Percentiles rank a stretch among this genome's conserved stretches.
These are phyloP conservation scores for Brenthis daphne DNA, from an alignment of 2,888 invertebrate species.

Conservation along the genomic window DNA sequence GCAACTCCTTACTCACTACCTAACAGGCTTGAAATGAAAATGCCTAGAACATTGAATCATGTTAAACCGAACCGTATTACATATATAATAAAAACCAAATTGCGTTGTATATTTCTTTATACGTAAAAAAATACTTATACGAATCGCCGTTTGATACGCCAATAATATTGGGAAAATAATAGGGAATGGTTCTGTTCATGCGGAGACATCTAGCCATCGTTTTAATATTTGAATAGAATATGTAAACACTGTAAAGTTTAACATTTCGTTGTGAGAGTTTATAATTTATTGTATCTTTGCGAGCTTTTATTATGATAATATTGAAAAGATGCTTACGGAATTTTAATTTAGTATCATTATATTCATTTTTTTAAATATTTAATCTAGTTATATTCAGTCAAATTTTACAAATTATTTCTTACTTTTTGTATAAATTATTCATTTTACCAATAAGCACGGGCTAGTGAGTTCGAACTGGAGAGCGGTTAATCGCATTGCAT, in stretches of 20 bases:
- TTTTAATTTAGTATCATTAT: not conserved
- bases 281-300: not conserved
- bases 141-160: constrained; percentile 72
- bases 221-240: not conserved
- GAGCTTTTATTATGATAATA: not conserved
- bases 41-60: not conserved
- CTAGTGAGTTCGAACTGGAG: no score
- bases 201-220: constrained; percentile 44
- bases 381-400: no score
- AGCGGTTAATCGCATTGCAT: no score
- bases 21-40: constrained; percentile 35
- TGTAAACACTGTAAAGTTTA: not conserved
- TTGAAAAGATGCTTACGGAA: not conserved
- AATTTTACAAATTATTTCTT: no score
- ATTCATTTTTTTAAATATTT: no score
- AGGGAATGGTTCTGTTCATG: constrained; percentile 59
- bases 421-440: no score
- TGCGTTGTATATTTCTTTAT: constrained; percentile 10
- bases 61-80: constrained; percentile 12
- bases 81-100: constrained; percentile 10
- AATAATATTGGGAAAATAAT: constrained; percentile 74
- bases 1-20: constrained; percentile 54
- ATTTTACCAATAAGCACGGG: no score
- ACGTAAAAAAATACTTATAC: constrained; percentile 45
- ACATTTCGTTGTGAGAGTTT: not conserved